These are phyloP conservation scores for Centropristis striata DNA, from an alignment of 2,113 vertebrate species.

Conservation along the genomic window DNA sequence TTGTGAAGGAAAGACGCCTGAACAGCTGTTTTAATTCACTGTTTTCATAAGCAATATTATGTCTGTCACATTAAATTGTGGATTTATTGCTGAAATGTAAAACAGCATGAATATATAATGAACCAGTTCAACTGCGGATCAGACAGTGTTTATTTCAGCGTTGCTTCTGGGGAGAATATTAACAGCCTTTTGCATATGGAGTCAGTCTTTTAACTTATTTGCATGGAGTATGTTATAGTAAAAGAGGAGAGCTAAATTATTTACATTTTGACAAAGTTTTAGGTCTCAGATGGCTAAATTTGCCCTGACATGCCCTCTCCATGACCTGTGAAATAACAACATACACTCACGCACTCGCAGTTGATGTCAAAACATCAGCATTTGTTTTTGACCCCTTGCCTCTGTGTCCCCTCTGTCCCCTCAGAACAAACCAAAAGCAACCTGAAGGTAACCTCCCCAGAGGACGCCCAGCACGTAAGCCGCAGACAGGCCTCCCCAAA, in stretches of 20 bases:
- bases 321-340: constrained; percentile 32
- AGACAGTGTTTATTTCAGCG: constrained; percentile 21
- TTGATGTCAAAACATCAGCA: constrained; percentile 45
- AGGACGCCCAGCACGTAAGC: constrained; percentile 74
- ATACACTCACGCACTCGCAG: constrained; percentile 5
- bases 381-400: constrained; percentile 34
- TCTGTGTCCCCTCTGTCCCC: constrained; percentile 32
- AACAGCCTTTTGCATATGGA: constrained; percentile 1
- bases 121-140: background rate
- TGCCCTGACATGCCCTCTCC: constrained; percentile 20
- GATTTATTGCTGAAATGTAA: constrained; percentile 36
- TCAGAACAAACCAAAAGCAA: constrained; percentile 85
- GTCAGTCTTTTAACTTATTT: background rate
- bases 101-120: constrained; percentile 38
- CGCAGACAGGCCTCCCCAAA: constrained; percentile 89
- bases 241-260: background rate
- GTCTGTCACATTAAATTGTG: constrained; percentile 46
- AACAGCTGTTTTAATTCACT: constrained; percentile 62
- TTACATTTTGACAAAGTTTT: background rate
- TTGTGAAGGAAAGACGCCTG: constrained; percentile 7
- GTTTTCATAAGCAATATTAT: constrained; percentile 43
- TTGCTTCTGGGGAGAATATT: constrained; percentile 24
- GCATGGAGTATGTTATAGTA: background rate
- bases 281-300: background rate
- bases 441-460: constrained; percentile 83